Evolutionary conservation across 64 coral and sea anemone species (phyloP), one percentile per base, ranked within the genome.

Genomic region (Catalaphyllia jardinei): DNA sequence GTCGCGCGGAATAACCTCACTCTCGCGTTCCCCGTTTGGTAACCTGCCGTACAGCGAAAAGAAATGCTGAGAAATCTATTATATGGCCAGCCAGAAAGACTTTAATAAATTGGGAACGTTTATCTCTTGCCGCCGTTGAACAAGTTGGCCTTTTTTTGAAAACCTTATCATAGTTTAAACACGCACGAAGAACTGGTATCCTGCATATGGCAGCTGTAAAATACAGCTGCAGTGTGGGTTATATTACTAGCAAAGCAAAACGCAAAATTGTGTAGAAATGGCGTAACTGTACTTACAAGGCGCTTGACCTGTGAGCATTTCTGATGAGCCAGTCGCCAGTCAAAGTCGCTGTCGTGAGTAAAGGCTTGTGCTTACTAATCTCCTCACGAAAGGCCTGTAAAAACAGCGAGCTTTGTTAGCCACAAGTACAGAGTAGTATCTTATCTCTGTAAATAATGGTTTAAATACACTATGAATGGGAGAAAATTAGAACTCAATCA

Each of bases 301-400:
- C 94, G 38, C 78, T 96, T 19, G 94, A 96, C 24, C 67, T 93
- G 46, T 89, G 83, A 8, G 94, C 94, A 57, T 96, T 96, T 83
- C 88, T 93, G 11, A 96, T 96, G 29, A 96, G 62, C 94, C 94
- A 96, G 38, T 96, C 94, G 17, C 94, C 94, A 65, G 91, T 87
- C 1, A 87, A 62, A 6, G 94, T 96, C 11, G 94, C 91, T n/a
- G 88, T 89, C 15, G 87, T 90, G 10, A 96, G 88, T 24, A 96
- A 84, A 17, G 94, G 94, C 29, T 92, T 93, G 13, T 93, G 86
- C 14, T 84, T 25, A 29, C 50, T 83, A 33, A 93, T 59, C 69
- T 93, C 92, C 12, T 46, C 78, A 51, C 82, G 92, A 30, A 89
- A 83, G 18, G 87, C 78, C 92, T 93, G 52, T 14, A 87, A 72